Base-by-base conservation (phyloP, 2,888 invertebrate genomes). In the Elmis aenea region DNA sequence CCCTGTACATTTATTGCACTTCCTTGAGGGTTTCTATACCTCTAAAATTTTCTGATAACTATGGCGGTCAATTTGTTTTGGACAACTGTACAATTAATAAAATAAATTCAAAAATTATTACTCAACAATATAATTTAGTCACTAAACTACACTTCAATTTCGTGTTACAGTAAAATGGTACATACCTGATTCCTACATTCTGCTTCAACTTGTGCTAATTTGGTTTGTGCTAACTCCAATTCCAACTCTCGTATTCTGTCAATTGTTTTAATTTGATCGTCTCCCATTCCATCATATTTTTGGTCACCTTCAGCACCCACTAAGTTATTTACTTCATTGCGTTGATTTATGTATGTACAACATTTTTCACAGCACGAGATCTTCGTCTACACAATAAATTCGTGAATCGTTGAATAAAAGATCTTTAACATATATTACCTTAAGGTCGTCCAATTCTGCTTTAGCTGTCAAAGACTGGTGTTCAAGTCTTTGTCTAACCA, bases 121-220 rank as follows among this genome's bases (percentile, higher is more conserved):
- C n/a, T n/a, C n/a, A n/a, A n/a, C n/a, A n/a, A n/a, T n/a, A n/a
- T n/a, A n/a, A n/a, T n/a, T n/a, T n/a, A n/a, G n/a, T n/a, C n/a
- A n/a, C n/a, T n/a, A n/a, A n/a, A n/a, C n/a, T n/a, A n/a, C n/a
- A n/a, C n/a, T n/a, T n/a, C n/a, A n/a, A n/a, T n/a, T n/a, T n/a
- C n/a, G n/a, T n/a, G n/a, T n/a, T n/a, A n/a, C n/a, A n/a, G n/a
- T n/a, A n/a, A n/a, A n/a, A n/a, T n/a, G n/a, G n/a, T n/a, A n/a
- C 51, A 37, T 52, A 81, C 87, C 77, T 95, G 95, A 68, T 92
- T 94, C 61, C 85, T 82, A 71, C 96, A 96, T 70, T 96, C 91
- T 1, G 94, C 90, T 69, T 99, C 95, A 3, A 97, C 99, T 49
- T 96, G 85, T 0, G 93, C 94, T 48, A 99, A 72, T 67, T 99